Evolutionary conservation across 2,888 invertebrate genomes (phyloP).

Genomic region (Dichetophora obliterata): DNA sequence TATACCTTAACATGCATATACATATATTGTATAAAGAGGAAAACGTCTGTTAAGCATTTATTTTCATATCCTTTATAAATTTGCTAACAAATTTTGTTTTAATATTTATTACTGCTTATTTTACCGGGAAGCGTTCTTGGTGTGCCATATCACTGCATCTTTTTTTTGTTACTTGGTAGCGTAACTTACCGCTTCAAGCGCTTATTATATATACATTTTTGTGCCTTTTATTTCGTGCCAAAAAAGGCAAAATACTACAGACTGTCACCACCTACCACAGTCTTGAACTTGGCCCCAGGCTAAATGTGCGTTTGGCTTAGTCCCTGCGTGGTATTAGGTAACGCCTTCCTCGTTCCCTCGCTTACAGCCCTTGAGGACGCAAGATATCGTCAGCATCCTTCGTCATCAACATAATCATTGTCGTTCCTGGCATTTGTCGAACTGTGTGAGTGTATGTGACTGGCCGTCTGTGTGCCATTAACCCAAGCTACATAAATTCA

Average conservation of each 20-base stretch:
- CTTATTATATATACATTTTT: not conserved
- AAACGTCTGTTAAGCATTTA: slow-evolving; percentile 18
- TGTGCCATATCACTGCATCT: not conserved
- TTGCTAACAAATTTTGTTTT: slow-evolving; percentile 25
- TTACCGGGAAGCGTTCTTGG: not conserved
- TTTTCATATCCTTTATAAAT: slow-evolving; percentile 21
- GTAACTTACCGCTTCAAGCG: not conserved
- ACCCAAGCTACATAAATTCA: slow-evolving; percentile 27
- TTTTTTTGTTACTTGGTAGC: not conserved
- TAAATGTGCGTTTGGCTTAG: not conserved
- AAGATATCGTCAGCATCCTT: slow-evolving; percentile 1
- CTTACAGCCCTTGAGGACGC: not conserved
- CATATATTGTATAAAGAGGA: no score
- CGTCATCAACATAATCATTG: not conserved
- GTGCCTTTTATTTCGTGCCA: not conserved
- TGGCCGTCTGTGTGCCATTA: not conserved
- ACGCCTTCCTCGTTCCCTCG: not conserved
- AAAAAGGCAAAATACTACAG: no score
- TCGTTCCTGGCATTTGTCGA: not conserved
- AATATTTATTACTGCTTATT: slow-evolving; percentile 24
- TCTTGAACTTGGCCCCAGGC: not conserved
- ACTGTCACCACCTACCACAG: not conserved
- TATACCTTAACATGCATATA: not conserved
- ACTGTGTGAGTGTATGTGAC: not conserved
- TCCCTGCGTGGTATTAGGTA: not conserved